Evolutionary conservation across 2,797 vertebrate species (phyloP).

Genomic region (Myotis myotis): DNA sequence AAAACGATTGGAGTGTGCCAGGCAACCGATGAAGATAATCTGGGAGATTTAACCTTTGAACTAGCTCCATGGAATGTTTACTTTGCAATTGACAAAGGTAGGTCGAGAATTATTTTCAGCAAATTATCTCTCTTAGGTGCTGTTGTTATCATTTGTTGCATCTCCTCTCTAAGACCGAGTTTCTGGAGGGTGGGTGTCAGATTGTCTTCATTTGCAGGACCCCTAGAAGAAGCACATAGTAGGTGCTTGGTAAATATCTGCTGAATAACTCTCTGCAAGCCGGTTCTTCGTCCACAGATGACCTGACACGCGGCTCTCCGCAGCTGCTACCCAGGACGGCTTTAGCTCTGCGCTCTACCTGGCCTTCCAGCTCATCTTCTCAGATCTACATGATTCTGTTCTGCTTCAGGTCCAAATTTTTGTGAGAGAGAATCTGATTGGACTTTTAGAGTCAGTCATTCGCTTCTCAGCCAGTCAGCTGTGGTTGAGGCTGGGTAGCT

Average conservation of each 20-base stretch:
- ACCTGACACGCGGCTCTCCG: background rate
- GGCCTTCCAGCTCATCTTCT: background rate
- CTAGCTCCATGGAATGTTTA: constrained; percentile 66
- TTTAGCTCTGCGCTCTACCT: background rate
- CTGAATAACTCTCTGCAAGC: background rate
- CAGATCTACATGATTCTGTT: background rate
- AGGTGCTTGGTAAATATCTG: background rate
- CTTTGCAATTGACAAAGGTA: constrained; percentile 75
- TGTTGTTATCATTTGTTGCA: background rate
- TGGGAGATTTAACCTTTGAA: constrained; percentile 62
- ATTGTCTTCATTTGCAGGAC: background rate
- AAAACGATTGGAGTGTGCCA: constrained; percentile 61
- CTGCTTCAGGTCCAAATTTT: background rate
- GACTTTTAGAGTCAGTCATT: background rate
- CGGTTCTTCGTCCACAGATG: background rate
- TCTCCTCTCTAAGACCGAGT: background rate
- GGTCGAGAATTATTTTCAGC: background rate
- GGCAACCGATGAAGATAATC: constrained; percentile 61
- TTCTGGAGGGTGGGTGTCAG: background rate
- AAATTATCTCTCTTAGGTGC: background rate
- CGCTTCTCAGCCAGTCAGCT: background rate
- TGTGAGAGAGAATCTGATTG: background rate
- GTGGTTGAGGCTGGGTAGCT: background rate
- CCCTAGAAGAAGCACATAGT: background rate
- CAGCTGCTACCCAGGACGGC: background rate